Percentiles rank a stretch among this genome's conserved stretches.
Evolutionary conservation across 2,888 invertebrate genomes (phyloP).

Genomic region (Clivina fossor): DNA sequence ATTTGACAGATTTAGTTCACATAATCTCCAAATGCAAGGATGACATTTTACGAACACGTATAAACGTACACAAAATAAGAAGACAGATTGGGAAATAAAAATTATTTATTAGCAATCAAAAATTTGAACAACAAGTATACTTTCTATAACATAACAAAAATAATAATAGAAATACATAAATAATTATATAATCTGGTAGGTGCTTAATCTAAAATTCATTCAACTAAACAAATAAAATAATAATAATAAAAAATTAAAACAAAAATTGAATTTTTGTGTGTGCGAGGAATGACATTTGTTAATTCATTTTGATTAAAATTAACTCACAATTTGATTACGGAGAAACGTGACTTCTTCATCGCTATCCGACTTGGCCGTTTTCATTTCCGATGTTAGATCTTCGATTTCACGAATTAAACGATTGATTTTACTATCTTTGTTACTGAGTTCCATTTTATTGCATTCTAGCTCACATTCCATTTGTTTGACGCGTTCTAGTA

Average conservation of each 20-base stretch:
- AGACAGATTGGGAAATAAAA: constrained; percentile 17
- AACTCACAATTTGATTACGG: constrained; percentile 62
- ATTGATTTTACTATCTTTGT: constrained; percentile 72
- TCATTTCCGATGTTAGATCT: constrained; percentile 68
- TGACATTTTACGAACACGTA: too few species aligned
- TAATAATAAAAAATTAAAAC: constrained; percentile 15
- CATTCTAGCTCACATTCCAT: constrained; percentile 68
- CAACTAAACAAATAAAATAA: constrained; percentile 13
- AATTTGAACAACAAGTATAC: constrained; percentile 22
- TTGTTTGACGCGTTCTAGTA: constrained; percentile 64
- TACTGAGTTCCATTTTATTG: constrained; percentile 64
- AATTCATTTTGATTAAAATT: constrained; percentile 33
- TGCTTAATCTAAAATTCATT: not conserved
- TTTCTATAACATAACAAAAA: not conserved
- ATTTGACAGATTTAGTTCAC: too few species aligned
- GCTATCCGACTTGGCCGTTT: constrained; percentile 54
- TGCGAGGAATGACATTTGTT: not conserved
- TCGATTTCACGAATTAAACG: constrained; percentile 74
- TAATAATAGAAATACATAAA: not conserved
- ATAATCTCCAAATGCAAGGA: too few species aligned
- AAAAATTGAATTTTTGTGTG: constrained; percentile 9
- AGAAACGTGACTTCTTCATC: constrained; percentile 59
- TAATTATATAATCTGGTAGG: not conserved
- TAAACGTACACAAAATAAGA: constrained; percentile 15
- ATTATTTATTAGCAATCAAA: constrained; percentile 19